These are phyloP conservation scores for Lagenorhynchus albirostris DNA, from an alignment of 2,113 vertebrate species.

Conservation along the genomic window DNA sequence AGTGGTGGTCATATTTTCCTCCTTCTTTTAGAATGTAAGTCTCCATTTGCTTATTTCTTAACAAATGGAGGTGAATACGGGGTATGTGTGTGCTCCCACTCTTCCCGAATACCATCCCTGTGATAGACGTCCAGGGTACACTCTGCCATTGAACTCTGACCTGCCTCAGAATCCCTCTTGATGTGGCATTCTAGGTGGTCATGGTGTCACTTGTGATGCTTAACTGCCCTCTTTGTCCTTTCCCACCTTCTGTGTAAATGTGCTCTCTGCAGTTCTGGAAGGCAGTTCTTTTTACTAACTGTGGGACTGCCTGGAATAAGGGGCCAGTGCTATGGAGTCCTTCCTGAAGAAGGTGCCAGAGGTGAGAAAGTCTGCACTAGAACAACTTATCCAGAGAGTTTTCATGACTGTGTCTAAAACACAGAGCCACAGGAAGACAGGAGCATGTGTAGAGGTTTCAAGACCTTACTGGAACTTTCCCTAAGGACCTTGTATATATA, in stretches of 20 bases:
- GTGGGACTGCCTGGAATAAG: background rate
- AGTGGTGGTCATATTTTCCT: background rate
- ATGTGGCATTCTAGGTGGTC: background rate
- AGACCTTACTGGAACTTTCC: background rate
- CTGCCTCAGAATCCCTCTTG: background rate
- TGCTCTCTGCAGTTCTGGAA: background rate
- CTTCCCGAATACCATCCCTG: background rate
- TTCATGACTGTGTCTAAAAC: background rate
- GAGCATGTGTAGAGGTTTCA: background rate
- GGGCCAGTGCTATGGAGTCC: background rate
- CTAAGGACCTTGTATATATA: background rate
- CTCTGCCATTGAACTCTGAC: background rate
- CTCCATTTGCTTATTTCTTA: background rate
- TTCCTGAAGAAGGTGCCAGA: background rate
- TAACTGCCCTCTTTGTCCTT: background rate
- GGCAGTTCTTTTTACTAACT: background rate
- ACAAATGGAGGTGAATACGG: background rate
- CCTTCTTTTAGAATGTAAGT: slow-evolving; percentile 1
- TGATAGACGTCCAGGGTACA: background rate
- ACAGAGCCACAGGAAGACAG: background rate
- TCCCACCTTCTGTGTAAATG: background rate
- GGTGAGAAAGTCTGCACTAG: background rate
- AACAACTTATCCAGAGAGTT: background rate
- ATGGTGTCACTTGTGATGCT: background rate
- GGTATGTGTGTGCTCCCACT: no score